Conservation (phyloP, 2,888 invertebrate genomes). For the Macrosiphum euphorbiae region DNA sequence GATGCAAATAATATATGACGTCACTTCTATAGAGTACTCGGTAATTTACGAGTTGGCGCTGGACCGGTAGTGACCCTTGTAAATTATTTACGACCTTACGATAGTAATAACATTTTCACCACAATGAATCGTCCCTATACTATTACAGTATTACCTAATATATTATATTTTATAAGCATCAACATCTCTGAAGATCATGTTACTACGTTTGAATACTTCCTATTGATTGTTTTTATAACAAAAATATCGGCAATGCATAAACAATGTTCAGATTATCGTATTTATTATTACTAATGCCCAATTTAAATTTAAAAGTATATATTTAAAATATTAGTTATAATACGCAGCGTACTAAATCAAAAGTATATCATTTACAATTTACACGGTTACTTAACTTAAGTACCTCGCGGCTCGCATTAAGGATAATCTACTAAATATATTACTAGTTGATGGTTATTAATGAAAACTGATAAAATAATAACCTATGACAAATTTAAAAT, state of each 20-base stretch:
- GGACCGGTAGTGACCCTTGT: constrained; percentile 49
- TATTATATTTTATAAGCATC: neutral
- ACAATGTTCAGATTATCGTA: neutral
- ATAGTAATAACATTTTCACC: neutral
- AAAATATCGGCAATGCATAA: neutral
- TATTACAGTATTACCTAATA: neutral
- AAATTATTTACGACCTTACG: constrained; percentile 53
- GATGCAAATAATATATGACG: constrained; percentile 26
- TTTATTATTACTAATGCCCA: neutral
- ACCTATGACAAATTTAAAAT: neutral
- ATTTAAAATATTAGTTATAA: neutral
- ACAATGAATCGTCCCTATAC: constrained; percentile 22
- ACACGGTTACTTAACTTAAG: neutral
- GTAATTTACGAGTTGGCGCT: constrained; percentile 47
- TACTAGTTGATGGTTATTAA: neutral
- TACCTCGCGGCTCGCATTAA: neutral
- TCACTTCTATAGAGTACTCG: neutral
- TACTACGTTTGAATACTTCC: neutral
- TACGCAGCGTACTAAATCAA: neutral
- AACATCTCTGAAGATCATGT: neutral
- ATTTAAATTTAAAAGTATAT: neutral
- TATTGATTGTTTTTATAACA: neutral
- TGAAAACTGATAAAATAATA: neutral
- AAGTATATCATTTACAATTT: neutral
- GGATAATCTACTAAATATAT: neutral